Evolutionary conservation across 2,888 invertebrate species (phyloP), one percentile per base, ranked within the genome.

Genomic region (Agrotis puta): DNA sequence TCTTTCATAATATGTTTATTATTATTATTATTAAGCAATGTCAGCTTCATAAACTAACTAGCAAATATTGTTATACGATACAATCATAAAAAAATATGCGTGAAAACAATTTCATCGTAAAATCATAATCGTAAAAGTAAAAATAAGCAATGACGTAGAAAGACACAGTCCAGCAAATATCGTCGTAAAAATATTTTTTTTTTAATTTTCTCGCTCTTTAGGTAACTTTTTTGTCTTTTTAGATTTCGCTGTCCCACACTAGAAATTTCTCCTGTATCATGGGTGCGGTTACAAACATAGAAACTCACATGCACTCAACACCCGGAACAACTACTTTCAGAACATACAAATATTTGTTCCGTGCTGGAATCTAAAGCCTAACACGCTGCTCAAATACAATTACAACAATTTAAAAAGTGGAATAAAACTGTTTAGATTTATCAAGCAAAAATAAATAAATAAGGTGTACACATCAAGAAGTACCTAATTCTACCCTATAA

Each of bases 91-190:
- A n/a, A 71, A 24, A 62, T 64, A 64, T 70, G 71, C 69, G 74
- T 65, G 43, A 59, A 70, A 79, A 70, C 67, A 75, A 76, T 75
- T 84, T 82, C 81, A 80, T 82, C 59, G 76, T 33, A 77, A 77
- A 61, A 68, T 66, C 74, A 73, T 77, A 77, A 83, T 77, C 82
- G 71, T 84, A 85, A 86, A 83, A 72, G 18, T 13, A 48, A 57
- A 73, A 65, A 74, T 72, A 75, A 82, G 70, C 72, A 67, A 67
- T 81, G 75, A 77, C 77, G 67, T 51, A 56, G 47, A 24, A 20
- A 33, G 63, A 16, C 74, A 81, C 67, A 81, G 76, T 22, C 56
- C 70, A 77, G 24, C 13, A 53, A 27, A 57, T 47, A 11, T 20
- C 9, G 16, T 20, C 20, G 4, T 20, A 24, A 20, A 53, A 51